Evolutionary conservation across 2,113 vertebrate species (phyloP), one percentile per base, ranked within the genome.

Genomic region (Glareola pratincola): DNA sequence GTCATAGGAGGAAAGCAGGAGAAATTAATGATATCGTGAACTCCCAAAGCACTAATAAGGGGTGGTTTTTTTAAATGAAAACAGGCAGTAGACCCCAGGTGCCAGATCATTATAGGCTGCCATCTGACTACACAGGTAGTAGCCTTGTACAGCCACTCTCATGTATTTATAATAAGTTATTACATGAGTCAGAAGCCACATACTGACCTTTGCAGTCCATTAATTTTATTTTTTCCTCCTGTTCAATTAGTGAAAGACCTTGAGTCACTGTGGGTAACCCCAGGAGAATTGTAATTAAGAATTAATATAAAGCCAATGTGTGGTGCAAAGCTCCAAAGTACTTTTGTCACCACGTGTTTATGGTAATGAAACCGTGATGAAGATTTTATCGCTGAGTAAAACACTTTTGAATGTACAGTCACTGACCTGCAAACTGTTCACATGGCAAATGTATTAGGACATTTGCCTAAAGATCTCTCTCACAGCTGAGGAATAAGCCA

Each of bases 201-300:
- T 34, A 82, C 43, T 95, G 91, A 97, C 96, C 94, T 97, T 96
- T 97, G 72, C 22, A 47, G 89, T 96, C 94, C 88, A 96, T 97
- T 97, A 96, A 72, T 92, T 97, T 96, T 95, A 86, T 93, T 96
- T 92, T 91, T 94, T 92, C 87, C 81, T 97, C 92, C 72, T 94
- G 63, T 94, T 97, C 92, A 96, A 94, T 97, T 96, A 98, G 92
- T 86, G 94, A 60, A 86, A 94, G 96, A 86, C 93, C 62, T 82
- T 89, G 95, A 96, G 92, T 90, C 96, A 77, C 89, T 96, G 76
- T 80, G 29, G 60, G 56, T 88, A 95, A 95, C 53, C 81, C 63
- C 68, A 91, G 43, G 79, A 91, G 68, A 66, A 91, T 47, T 95
- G 78, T 86, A 95, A 96, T 93, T 94, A 85, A 88, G 94, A 95